phyloP scores from a whole-genome alignment of 2,888 invertebrate species.

The Thecophora atra region DNA sequence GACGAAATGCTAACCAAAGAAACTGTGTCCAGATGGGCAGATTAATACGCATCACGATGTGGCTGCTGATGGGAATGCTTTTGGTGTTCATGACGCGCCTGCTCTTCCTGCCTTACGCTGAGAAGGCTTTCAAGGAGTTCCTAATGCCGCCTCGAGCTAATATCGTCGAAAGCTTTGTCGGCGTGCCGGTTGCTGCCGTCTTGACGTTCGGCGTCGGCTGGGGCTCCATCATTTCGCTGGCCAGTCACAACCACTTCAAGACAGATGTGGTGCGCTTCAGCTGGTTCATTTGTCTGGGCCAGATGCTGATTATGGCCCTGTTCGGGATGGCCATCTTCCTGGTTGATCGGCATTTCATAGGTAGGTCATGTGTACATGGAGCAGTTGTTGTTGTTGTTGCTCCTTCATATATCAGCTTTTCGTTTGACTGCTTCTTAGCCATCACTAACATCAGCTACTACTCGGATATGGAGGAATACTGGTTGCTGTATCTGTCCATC shows the following conservation, averaged over 20 bases:
- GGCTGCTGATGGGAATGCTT: constrained; percentile 46
- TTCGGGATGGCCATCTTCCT: constrained; percentile 74
- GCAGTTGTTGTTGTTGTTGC: too few relatives aligned
- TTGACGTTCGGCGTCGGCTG: constrained; percentile 87
- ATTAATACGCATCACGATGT: constrained; percentile 49
- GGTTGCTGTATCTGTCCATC: constrained; percentile 39
- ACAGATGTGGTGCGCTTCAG: constrained; percentile 71
- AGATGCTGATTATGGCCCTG: constrained; percentile 54
- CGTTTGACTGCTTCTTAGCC: background rate
- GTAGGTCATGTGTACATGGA: too few relatives aligned
- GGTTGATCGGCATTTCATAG: constrained; percentile 70
- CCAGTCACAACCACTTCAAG: constrained; percentile 81
- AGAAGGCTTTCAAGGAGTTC: constrained; percentile 41
- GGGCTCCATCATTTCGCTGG: constrained; percentile 83
- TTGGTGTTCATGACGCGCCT: constrained; percentile 49
- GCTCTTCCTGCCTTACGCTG: constrained; percentile 51
- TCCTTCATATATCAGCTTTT: too few relatives aligned
- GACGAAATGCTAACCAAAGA: background rate
- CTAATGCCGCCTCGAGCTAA: constrained; percentile 25
- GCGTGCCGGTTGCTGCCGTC: constrained; percentile 61
- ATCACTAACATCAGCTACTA: constrained; percentile 5
- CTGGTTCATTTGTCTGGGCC: constrained; percentile 53
- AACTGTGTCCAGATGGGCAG: constrained; percentile 48
- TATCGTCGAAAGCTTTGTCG: constrained; percentile 19
- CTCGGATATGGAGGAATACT: background rate